Evolutionary conservation across 2,888 invertebrate genomes (phyloP).

Genomic region (Notodonta dromedarius): DNA sequence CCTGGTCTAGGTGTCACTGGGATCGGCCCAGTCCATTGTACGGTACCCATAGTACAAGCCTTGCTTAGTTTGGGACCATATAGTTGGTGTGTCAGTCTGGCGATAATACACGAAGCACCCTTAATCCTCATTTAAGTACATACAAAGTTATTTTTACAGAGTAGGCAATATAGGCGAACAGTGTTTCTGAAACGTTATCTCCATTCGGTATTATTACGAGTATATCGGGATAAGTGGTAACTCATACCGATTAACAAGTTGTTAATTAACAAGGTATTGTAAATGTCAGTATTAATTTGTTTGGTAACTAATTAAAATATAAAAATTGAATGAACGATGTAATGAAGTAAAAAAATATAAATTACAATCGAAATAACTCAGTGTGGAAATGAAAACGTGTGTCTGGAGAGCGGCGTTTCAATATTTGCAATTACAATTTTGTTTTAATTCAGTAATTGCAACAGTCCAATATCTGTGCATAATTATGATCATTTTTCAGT

Average conservation of each 20-base stretch:
- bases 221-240: not conserved
- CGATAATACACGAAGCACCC: no score
- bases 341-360: not conserved
- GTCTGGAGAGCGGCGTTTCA: not conserved
- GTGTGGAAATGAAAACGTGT: not conserved
- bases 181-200: not conserved
- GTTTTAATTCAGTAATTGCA: not conserved
- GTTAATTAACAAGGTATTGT: no score
- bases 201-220: not conserved
- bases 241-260: not conserved
- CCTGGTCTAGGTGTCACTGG: no score
- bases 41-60: no score
- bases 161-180: not conserved
- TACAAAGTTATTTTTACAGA: not conserved
- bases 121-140: no score
- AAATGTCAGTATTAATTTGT: not conserved
- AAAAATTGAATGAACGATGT: not conserved
- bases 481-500: not conserved
- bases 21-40: no score
- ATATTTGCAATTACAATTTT: not conserved
- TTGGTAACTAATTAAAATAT: not conserved
- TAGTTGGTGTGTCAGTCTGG: no score
- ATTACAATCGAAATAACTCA: not conserved
- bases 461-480: not conserved
- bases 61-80: no score